These are phyloP conservation scores for Parauchenoglanis ngamensis DNA, from an alignment of 2,797 vertebrate species.

Conservation along the genomic window DNA sequence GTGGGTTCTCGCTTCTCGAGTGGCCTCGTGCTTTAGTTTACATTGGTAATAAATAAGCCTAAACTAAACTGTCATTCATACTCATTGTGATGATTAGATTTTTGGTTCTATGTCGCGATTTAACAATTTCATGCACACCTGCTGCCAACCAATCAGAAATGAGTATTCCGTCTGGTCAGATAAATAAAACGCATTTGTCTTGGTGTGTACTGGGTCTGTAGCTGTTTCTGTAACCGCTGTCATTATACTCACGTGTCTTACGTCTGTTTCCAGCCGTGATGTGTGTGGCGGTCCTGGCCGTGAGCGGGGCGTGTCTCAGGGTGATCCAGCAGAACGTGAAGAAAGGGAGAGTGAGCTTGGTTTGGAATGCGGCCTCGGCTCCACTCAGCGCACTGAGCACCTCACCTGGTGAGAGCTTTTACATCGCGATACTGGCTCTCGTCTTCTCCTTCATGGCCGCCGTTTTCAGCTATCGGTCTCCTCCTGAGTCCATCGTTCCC, in stretches of 20 bases:
- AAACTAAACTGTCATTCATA: background rate
- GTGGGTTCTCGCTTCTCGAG: background rate
- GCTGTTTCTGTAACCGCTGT: background rate
- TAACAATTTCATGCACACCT: background rate
- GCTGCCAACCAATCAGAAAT: background rate
- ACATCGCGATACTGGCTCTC: slow-evolving; percentile 52
- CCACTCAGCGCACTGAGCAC: background rate
- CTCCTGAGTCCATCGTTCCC: background rate
- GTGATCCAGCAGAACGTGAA: slow-evolving; percentile 55
- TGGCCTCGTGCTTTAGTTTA: background rate
- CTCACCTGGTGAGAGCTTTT: slow-evolving; percentile 61
- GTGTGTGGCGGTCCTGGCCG: slow-evolving; percentile 41
- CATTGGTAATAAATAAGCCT: background rate
- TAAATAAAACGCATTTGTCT: background rate
- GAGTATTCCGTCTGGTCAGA: background rate
- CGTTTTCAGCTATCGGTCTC: slow-evolving; percentile 10
- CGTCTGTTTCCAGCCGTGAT: slow-evolving; percentile 32
- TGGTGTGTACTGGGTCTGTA: no score
- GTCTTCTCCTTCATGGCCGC: slow-evolving; percentile 50
- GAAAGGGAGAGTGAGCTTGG: slow-evolving; percentile 6
- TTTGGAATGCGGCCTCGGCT: background rate
- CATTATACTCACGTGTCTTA: background rate
- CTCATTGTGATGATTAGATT: background rate
- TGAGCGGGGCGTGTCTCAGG: slow-evolving; percentile 53
- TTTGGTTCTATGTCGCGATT: background rate